phyloP scores from a whole-genome alignment of 2,888 invertebrate genomes.

The Flabesymbios commensalis region DNA sequence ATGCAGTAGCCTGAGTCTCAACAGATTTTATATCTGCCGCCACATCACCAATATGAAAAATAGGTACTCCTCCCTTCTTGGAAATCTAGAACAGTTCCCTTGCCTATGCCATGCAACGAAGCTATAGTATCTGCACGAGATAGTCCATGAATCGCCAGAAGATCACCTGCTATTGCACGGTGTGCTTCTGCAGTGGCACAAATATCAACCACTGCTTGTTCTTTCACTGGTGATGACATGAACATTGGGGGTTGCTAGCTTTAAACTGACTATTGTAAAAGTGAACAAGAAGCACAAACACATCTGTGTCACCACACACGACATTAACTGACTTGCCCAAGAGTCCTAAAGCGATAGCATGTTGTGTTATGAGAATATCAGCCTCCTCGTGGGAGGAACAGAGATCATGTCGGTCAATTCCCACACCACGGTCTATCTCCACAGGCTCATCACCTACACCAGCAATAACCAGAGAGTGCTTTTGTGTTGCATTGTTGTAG shows the following conservation, averaged over 20 bases:
- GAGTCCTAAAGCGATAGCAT: slow-evolving; percentile 1
- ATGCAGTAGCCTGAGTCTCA: neutral
- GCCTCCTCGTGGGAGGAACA: slow-evolving; percentile 4
- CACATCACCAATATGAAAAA: slow-evolving; percentile 4
- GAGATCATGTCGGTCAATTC: slow-evolving; percentile 8
- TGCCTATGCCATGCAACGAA: slow-evolving; percentile 15
- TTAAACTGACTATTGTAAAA: slow-evolving; percentile 2
- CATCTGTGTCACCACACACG: slow-evolving; percentile 12
- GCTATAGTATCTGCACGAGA: neutral
- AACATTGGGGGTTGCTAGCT: slow-evolving; percentile 9
- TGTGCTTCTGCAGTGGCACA: slow-evolving; percentile 11
- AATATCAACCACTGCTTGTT: slow-evolving; percentile 8
- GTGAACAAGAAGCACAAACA: slow-evolving; percentile 15
- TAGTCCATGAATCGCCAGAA: neutral
- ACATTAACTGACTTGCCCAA: neutral
- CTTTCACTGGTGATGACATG: slow-evolving; percentile 13
- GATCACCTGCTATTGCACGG: slow-evolving; percentile 6
- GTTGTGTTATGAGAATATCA: slow-evolving; percentile 6
- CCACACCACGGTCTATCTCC: slow-evolving; percentile 2
- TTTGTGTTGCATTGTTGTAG: slow-evolving; percentile 9
- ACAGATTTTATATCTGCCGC: slow-evolving; percentile 7
- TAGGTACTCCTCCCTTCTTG: slow-evolving; percentile 4
- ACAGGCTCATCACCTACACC: neutral
- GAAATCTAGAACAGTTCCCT: slow-evolving; percentile 6
- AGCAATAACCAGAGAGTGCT: slow-evolving; percentile 1